Base-by-base conservation (phyloP, 2,888 invertebrate species). In the Melanchra persicariae region DNA sequence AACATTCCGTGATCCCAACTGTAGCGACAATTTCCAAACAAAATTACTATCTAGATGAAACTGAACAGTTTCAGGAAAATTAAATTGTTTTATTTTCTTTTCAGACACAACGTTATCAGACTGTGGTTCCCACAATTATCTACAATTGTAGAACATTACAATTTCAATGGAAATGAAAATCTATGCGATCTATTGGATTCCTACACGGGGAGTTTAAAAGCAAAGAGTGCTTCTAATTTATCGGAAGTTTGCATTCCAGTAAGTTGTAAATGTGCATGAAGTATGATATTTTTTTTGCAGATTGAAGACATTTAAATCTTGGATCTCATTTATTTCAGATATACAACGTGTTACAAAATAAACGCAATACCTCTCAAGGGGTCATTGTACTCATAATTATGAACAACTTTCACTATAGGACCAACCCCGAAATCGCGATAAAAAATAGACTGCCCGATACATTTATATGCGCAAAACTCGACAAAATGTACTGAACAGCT, bases 71-170 rank as follows among this genome's bases (percentile, higher is more conserved):
- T 70, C 51, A 72, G 30, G 26, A 55, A 34, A 52, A 40, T n/a
- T 54, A 10, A 7, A 49, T 43, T n/a, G 30, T 37, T 47, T 77
- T 70, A 84, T 40, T 40, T 40, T 40, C 40, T 15, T 40, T 87
- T 47, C 76, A 92, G 92, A 71, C 90, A 89, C 78, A 91, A 91
- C 64, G 86, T 89, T 8, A 59, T 90, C 37, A 87, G 89, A 4
- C 79, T 92, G 0, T 92, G 92, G 92, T 92, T 88, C 66, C 91
- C 92, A n/a, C 92, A 92, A 83, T 80, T 92, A 65, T 92, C 91
- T 12, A 89, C 92, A 2, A 88, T 92, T 8, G 89, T 91, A 0
- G 92, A 92, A 54, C 89, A 91, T 76, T 88, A 89, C 57, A 75
- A 79, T 19, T 72, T 80, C 1, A 85, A 87, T 57, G 77, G 68